Evolutionary conservation across 2,113 vertebrate genomes (phyloP).

Genomic region (Tachycineta bicolor): DNA sequence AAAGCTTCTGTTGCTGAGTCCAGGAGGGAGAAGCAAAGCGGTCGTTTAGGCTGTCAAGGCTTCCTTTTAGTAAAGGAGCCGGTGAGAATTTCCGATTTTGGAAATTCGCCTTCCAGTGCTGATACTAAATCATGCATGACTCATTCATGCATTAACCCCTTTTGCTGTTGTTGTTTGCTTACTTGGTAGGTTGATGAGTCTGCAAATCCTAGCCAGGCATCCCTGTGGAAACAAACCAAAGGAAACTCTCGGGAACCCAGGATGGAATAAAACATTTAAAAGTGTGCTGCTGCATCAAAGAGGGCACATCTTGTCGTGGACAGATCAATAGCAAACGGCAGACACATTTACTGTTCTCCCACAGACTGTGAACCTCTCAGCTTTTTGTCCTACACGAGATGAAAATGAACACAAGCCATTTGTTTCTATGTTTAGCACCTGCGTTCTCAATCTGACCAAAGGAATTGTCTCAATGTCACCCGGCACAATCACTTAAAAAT

Average conservation of each 20-base stretch:
- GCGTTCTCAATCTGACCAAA: background rate
- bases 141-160: conserved; percentile 2
- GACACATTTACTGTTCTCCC: background rate
- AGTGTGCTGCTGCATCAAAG: background rate
- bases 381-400: background rate
- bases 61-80: background rate
- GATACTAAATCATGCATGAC: background rate
- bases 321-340: background rate
- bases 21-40: background rate
- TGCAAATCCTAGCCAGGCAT: background rate
- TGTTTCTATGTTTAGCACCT: background rate
- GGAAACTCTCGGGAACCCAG: background rate
- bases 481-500: background rate
- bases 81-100: background rate
- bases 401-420: background rate
- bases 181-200: background rate
- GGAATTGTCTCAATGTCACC: conserved; percentile 1
- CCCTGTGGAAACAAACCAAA: background rate
- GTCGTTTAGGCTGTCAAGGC: background rate
- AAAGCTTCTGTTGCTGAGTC: background rate
- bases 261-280: background rate
- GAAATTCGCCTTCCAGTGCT: background rate
- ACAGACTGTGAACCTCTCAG: background rate
- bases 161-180: background rate
- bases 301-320: background rate